These are phyloP conservation scores for Drosophila pandora DNA, from an alignment of 1,140 invertebrate species.

Conservation along the genomic window DNA sequence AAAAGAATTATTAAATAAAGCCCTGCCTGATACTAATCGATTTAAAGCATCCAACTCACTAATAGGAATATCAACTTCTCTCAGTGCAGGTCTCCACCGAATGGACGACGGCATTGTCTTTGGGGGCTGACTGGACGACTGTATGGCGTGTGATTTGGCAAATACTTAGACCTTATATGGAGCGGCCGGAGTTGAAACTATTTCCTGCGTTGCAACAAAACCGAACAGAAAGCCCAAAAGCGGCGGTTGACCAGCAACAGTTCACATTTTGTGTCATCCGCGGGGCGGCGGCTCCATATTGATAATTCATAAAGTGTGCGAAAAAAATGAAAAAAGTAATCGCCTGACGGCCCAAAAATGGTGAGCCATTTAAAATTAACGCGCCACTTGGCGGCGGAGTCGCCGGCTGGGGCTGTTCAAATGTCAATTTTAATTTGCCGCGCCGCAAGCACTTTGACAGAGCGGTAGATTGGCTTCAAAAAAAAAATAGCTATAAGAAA, in stretches of 20 bases:
- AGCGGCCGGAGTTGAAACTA: slow-evolving; percentile 62
- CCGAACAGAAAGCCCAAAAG: slow-evolving; percentile 23
- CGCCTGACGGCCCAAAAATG: slow-evolving; percentile 61
- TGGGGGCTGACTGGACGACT: slow-evolving; percentile 27
- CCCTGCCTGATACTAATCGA: no score
- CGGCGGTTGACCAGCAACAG: slow-evolving; percentile 39
- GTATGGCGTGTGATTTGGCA: slow-evolving; percentile 79
- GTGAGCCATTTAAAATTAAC: slow-evolving; percentile 75
- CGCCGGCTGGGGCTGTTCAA: slow-evolving; percentile 60
- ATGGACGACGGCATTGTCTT: slow-evolving; percentile 67
- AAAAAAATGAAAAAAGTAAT: slow-evolving; percentile 34
- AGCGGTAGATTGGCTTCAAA: slow-evolving; percentile 40
- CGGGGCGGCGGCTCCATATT: slow-evolving; percentile 68
- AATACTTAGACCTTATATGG: slow-evolving; percentile 81
- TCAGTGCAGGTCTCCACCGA: slow-evolving; percentile 14
- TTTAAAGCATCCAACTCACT: no score
- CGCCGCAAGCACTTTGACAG: slow-evolving; percentile 57
- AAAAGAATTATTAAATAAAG: neutral
- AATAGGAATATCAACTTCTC: neutral
- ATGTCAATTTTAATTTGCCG: slow-evolving; percentile 80
- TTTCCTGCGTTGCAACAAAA: slow-evolving; percentile 75
- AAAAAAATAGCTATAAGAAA: slow-evolving; percentile 6
- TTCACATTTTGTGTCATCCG: slow-evolving; percentile 74
- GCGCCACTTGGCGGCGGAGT: slow-evolving; percentile 32
- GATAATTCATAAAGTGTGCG: slow-evolving; percentile 75